Conservation (phyloP, 2,888 invertebrate species). For the Petrolisthes cinctipes region DNA sequence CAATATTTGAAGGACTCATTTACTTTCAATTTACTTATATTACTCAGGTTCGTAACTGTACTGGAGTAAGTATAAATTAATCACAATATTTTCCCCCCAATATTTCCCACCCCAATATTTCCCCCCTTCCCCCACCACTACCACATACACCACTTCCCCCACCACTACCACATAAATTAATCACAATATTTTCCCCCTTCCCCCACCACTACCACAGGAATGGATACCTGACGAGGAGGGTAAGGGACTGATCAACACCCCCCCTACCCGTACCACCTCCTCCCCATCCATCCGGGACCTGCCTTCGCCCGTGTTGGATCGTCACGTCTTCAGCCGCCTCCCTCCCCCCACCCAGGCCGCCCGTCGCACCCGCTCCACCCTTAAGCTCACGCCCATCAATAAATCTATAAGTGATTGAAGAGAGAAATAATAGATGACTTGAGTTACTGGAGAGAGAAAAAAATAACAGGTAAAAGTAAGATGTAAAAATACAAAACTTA, state of each 20-base stretch:
- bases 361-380: conserved; percentile 45
- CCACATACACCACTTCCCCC: too few species aligned
- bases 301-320: conserved; percentile 48
- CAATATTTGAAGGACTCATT: too few species aligned
- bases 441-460: too few species aligned
- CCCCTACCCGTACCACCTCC: conserved; percentile 40
- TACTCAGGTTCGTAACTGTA: too few species aligned
- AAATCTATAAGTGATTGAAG: conserved; percentile 2
- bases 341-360: conserved; percentile 26
- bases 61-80: too few species aligned
- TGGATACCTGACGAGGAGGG: conserved; percentile 54
- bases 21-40: too few species aligned
- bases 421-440: too few species aligned
- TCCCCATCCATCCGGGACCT: conserved; percentile 51
- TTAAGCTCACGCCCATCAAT: conserved; percentile 51
- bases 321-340: conserved; percentile 31
- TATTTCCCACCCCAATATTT: too few species aligned
- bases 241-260: conserved; percentile 6
- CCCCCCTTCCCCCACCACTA: too few species aligned
- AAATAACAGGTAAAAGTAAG: too few species aligned
- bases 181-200: not conserved
- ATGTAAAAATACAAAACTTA: too few species aligned
- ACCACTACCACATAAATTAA: not conserved
- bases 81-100: too few species aligned
- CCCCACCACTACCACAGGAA: conserved; percentile 33